A percentile compares a stretch with the other conserved stretches of the same genome.
phyloP scores from a whole-genome alignment of 2,113 vertebrate genomes.

The Neogale vison region DNA sequence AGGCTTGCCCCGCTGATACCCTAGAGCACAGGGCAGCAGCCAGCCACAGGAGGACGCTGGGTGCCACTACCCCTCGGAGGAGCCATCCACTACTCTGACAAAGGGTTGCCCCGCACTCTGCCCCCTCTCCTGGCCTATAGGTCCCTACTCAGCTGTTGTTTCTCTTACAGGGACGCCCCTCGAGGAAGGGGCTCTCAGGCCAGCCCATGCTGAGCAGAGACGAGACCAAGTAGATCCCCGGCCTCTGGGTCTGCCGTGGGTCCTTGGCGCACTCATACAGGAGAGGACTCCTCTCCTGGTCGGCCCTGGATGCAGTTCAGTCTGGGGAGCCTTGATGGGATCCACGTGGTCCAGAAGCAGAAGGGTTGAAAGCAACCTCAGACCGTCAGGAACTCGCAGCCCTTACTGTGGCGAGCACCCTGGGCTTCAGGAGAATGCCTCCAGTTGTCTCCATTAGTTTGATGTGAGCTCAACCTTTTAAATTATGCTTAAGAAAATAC shows the following conservation, averaged over 20 bases:
- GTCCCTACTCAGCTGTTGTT: background rate
- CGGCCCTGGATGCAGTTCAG: background rate
- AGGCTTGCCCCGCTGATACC: background rate
- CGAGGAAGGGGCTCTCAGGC: background rate
- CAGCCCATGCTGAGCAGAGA: background rate
- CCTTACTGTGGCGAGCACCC: background rate
- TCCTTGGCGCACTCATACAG: background rate
- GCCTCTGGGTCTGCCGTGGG: background rate
- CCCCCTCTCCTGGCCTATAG: background rate
- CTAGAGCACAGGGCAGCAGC: rapidly evolving
- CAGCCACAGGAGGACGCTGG: background rate
- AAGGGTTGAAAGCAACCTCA: background rate
- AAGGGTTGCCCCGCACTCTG: background rate
- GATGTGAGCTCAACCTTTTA: background rate
- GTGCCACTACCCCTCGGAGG: rapidly evolving
- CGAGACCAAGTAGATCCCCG: background rate
- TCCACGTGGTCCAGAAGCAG: background rate
- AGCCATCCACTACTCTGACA: rapidly evolving
- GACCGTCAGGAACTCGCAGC: background rate
- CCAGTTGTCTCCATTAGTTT: background rate
- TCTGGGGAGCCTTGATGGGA: background rate
- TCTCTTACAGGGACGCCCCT: background rate
- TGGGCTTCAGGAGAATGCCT: background rate
- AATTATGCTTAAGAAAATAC: background rate
- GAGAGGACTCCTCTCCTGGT: background rate